phyloP scores from a whole-genome alignment of 2,113 vertebrate genomes.

The Rhodinocichla rosea region DNA sequence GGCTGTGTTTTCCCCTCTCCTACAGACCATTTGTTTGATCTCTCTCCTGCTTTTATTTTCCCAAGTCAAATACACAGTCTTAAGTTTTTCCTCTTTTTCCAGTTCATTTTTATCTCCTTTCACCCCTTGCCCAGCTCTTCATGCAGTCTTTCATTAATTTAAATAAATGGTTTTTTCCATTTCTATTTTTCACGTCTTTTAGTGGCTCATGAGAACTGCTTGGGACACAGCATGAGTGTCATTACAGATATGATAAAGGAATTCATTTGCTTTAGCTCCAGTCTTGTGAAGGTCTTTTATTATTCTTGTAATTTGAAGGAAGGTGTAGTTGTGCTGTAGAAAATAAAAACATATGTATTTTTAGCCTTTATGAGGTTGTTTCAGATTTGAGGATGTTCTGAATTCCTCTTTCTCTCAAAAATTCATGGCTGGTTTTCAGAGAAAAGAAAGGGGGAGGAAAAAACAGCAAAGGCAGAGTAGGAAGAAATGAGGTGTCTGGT shows the following conservation, averaged over 20 bases:
- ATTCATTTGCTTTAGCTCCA: neutral
- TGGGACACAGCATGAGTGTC: neutral
- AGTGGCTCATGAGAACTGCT: neutral
- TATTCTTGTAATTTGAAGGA: neutral
- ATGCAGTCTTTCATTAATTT: neutral
- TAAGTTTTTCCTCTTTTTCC: neutral
- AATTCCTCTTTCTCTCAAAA: neutral
- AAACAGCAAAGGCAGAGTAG: neutral
- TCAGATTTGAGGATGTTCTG: neutral
- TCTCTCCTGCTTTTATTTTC: neutral
- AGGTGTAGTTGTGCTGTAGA: neutral
- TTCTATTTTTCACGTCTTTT: neutral
- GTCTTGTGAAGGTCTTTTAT: neutral
- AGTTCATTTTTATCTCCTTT: neutral
- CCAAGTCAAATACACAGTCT: neutral
- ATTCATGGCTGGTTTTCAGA: neutral
- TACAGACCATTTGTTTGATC: neutral
- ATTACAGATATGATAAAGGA: neutral
- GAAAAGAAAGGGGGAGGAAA: accelerated
- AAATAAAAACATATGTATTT: neutral
- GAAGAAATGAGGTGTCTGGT: neutral
- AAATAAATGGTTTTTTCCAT: neutral
- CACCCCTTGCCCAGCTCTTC: neutral
- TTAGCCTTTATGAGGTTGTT: neutral
- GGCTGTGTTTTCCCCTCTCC: neutral